A percentile compares a stretch with the other conserved stretches of the same genome.
Conservation (phyloP, 2,888 invertebrate species). For the Ganaspis brasiliensis region DNA sequence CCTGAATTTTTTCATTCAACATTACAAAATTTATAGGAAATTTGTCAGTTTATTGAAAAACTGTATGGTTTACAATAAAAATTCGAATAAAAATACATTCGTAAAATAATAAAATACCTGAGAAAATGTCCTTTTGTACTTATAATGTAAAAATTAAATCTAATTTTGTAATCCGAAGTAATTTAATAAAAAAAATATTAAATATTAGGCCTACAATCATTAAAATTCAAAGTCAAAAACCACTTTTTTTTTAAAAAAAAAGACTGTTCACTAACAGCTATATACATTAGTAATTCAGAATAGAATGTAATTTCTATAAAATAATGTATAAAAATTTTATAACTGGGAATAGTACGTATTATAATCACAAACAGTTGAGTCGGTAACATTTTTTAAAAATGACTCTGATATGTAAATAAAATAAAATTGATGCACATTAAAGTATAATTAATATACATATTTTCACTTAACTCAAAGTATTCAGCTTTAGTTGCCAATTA, state of each 20-base stretch:
- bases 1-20: no score
- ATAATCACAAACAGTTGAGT: constrained; percentile 7
- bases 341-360: not conserved
- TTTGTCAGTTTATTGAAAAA: constrained; percentile 36
- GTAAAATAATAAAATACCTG: constrained; percentile 22
- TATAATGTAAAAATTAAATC: not conserved
- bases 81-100: constrained; percentile 9
- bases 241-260: not conserved
- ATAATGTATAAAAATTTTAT: constrained; percentile 3
- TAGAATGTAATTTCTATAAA: not conserved
- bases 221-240: not conserved
- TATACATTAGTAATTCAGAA: not conserved
- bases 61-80: constrained; percentile 17
- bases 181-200: not conserved
- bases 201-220: not conserved
- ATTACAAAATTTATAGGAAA: not conserved
- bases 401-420: not conserved
- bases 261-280: not conserved
- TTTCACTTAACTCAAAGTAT: not conserved
- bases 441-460: not conserved
- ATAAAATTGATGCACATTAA: not conserved
- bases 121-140: constrained; percentile 1
- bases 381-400: not conserved
- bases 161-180: not conserved
- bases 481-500: constrained; percentile 7